Conservation (phyloP, 2,797 vertebrate species). For the Harpagifer antarcticus region DNA sequence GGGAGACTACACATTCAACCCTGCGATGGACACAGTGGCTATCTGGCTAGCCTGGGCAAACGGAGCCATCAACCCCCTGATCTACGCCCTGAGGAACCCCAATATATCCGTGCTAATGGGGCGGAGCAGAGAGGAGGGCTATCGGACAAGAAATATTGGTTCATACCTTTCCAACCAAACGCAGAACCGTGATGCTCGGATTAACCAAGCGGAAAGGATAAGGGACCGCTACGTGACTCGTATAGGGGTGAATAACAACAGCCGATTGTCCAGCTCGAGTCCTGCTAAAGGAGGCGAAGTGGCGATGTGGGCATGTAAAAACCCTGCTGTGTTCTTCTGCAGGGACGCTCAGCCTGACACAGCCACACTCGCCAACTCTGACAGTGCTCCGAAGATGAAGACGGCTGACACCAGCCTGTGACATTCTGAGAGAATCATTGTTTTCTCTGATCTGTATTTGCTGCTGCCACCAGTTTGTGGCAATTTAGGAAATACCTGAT, state of each 20-base stretch:
- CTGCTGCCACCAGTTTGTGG: slow-evolving; percentile 2
- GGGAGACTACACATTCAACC: slow-evolving; percentile 87
- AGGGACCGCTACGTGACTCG: slow-evolving; percentile 78
- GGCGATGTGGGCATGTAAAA: slow-evolving; percentile 95
- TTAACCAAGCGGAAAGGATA: slow-evolving; percentile 76
- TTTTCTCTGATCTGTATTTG: background rate
- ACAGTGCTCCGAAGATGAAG: slow-evolving; percentile 74
- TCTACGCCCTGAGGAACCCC: slow-evolving; percentile 94
- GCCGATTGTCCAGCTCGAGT: slow-evolving; percentile 84
- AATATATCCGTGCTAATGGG: slow-evolving; percentile 92
- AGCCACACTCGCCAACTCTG: slow-evolving; percentile 59
- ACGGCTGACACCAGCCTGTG: slow-evolving; percentile 89
- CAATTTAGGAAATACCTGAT: slow-evolving; percentile 8
- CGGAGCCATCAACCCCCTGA: slow-evolving; percentile 94
- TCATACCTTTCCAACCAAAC: slow-evolving; percentile 85
- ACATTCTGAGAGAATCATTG: slow-evolving; percentile 30
- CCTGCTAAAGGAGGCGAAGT: slow-evolving; percentile 84
- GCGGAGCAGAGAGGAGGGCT: slow-evolving; percentile 91
- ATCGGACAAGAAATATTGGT: slow-evolving; percentile 91
- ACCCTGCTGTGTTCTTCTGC: slow-evolving; percentile 93
- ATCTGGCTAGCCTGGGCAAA: slow-evolving; percentile 97
- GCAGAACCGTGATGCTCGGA: slow-evolving; percentile 68
- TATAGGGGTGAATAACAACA: slow-evolving; percentile 76
- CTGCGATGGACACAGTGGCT: slow-evolving; percentile 89
- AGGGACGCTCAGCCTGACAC: slow-evolving; percentile 86